These are phyloP conservation scores for Elaphurus davidianus DNA, from an alignment of 2,113 vertebrate species.

Conservation along the genomic window DNA sequence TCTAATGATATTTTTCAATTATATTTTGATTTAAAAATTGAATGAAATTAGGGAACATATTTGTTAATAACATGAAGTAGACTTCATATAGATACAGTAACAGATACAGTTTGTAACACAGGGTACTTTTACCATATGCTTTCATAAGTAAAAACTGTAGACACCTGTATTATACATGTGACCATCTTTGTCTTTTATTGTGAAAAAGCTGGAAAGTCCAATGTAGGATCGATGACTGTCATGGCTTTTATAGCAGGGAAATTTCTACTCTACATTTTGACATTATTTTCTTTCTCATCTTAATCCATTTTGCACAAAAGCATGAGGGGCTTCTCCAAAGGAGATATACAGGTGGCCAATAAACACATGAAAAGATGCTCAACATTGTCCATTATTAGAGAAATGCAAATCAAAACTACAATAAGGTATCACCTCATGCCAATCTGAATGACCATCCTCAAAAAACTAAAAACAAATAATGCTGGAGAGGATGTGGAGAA, in stretches of 20 bases:
- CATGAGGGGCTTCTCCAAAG: not conserved
- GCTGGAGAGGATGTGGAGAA: accelerated
- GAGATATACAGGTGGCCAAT: not conserved
- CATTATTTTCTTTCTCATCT: not conserved
- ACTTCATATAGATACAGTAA: not conserved
- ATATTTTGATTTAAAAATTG: not conserved
- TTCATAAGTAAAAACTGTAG: not conserved
- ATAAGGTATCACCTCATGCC: not conserved
- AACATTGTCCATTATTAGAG: not conserved
- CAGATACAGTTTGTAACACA: not conserved
- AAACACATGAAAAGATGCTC: not conserved
- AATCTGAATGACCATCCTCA: not conserved
- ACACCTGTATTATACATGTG: not conserved
- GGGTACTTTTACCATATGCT: not conserved
- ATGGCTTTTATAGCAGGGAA: not conserved
- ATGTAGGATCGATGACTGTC: accelerated
- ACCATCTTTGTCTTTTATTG: not conserved
- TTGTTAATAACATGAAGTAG: not conserved
- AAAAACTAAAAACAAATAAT: not conserved
- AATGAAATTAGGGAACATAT: not conserved
- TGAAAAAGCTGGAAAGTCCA: accelerated
- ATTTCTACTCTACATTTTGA: not conserved
- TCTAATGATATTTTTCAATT: not conserved
- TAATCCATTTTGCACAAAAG: not conserved
- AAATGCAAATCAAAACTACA: not conserved